phyloP scores from a whole-genome alignment of 2,888 invertebrate genomes.

The Amphipoea oculea region DNA sequence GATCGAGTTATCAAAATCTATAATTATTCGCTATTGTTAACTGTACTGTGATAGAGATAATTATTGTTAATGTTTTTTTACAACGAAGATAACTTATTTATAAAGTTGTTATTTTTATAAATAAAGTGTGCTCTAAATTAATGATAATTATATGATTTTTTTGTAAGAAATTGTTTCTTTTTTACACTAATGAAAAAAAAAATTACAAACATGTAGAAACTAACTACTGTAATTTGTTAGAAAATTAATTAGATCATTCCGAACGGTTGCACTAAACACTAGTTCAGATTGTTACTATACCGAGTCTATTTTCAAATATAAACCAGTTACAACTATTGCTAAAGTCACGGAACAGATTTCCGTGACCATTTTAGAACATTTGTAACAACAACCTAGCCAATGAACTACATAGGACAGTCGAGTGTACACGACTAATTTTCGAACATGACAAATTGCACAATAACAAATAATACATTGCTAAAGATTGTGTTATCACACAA shows the following conservation, averaged over 20 bases:
- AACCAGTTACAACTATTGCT: conserved; percentile 51
- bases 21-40: conserved; percentile 64
- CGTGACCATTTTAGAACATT: conserved; percentile 45
- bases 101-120: conserved; percentile 67
- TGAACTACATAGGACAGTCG: conserved; percentile 40
- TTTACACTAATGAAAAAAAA: background rate
- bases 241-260: conserved; percentile 15
- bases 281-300: conserved; percentile 30
- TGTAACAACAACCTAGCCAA: conserved; percentile 38
- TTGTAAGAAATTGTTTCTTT: background rate
- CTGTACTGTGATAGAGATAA: conserved; percentile 83
- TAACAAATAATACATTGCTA: conserved; percentile 61
- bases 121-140: conserved; percentile 60
- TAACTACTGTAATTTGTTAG: background rate
- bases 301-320: conserved; percentile 41
- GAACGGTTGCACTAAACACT: conserved; percentile 14
- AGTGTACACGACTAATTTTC: conserved; percentile 34
- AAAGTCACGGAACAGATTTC: conserved; percentile 47
- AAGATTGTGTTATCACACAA: conserved; percentile 62
- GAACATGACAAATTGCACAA: conserved; percentile 54
- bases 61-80: conserved; percentile 65
- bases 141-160: conserved; percentile 13
- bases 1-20: conserved; percentile 65
- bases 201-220: background rate
- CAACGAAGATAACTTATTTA: conserved; percentile 63